These are phyloP conservation scores for Chaetodon auriga DNA, from an alignment of 2,113 vertebrate genomes.

Conservation along the genomic window DNA sequence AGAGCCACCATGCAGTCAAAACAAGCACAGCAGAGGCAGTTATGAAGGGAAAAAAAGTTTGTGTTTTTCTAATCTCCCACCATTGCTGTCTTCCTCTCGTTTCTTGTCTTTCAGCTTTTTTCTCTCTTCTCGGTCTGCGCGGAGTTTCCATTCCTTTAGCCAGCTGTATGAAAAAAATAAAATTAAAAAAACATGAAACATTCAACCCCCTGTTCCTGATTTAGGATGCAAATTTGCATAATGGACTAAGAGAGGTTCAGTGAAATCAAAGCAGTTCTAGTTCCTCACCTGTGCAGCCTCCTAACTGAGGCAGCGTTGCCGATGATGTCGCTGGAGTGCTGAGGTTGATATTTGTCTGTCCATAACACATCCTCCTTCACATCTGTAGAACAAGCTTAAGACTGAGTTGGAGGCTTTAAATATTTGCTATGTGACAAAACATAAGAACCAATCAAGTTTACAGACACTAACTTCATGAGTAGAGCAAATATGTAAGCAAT, in stretches of 20 bases:
- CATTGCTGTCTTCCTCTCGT: constrained; percentile 83
- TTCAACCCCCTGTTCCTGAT: not conserved
- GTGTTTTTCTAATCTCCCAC: constrained; percentile 53
- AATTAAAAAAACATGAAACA: not conserved
- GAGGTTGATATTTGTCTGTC: constrained; percentile 98
- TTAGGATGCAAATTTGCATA: no score
- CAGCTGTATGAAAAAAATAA: constrained; percentile 83
- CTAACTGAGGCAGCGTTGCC: constrained; percentile 90
- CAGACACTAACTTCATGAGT: not conserved
- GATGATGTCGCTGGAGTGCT: constrained; percentile 91
- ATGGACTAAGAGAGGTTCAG: not conserved
- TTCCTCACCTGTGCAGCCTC: constrained; percentile 89
- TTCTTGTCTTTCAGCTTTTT: constrained; percentile 88
- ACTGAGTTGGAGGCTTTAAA: not conserved
- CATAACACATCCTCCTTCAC: constrained; percentile 91
- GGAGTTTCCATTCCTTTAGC: constrained; percentile 96
- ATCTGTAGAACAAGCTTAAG: constrained; percentile 76
- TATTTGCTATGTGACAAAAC: not conserved
- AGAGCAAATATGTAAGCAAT: not conserved
- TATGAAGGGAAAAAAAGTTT: not conserved
- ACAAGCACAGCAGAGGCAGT: not conserved
- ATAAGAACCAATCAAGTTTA: no score
- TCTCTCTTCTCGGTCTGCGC: constrained; percentile 92
- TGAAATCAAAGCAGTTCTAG: not conserved
- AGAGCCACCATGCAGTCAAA: not conserved